phyloP scores from a whole-genome alignment of 2,797 vertebrate genomes.

The Lacerta bilineata region DNA sequence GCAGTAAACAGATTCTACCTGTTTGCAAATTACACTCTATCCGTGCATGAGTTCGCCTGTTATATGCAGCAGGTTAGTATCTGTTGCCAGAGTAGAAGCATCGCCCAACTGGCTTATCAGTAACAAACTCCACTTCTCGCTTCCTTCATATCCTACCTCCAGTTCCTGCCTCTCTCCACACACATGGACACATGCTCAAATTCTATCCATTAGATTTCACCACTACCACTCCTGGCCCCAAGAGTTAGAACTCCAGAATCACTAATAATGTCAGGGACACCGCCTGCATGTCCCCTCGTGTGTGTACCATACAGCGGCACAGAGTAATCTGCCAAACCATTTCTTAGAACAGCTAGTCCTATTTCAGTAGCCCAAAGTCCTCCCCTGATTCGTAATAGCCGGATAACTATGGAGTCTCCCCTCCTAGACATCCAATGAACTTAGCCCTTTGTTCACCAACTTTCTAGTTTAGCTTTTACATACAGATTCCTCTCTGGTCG shows the following conservation, averaged over 20 bases:
- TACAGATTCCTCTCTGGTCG: not conserved
- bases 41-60: constrained; percentile 47
- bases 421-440: not conserved
- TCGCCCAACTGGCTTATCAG: constrained; percentile 43
- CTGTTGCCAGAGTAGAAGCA: constrained; percentile 57
- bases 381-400: constrained; percentile 12
- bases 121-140: not conserved
- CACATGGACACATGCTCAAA: constrained; percentile 16
- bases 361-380: constrained; percentile 46
- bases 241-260: not conserved
- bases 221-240: not conserved
- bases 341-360: constrained; percentile 54
- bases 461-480: not conserved
- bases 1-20: constrained; percentile 39
- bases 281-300: not conserved
- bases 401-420: not conserved
- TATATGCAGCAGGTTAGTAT: not conserved
- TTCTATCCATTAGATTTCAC: constrained; percentile 33
- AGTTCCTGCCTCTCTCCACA: not conserved
- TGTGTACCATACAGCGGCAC: constrained; percentile 24
- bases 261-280: constrained; percentile 19
- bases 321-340: constrained; percentile 51
- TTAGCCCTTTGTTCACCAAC: not conserved
- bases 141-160: not conserved
- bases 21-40: constrained; percentile 29